Evolutionary conservation across 2,113 vertebrate genomes (phyloP).

Genomic region (Notarius lentiginosus): DNA sequence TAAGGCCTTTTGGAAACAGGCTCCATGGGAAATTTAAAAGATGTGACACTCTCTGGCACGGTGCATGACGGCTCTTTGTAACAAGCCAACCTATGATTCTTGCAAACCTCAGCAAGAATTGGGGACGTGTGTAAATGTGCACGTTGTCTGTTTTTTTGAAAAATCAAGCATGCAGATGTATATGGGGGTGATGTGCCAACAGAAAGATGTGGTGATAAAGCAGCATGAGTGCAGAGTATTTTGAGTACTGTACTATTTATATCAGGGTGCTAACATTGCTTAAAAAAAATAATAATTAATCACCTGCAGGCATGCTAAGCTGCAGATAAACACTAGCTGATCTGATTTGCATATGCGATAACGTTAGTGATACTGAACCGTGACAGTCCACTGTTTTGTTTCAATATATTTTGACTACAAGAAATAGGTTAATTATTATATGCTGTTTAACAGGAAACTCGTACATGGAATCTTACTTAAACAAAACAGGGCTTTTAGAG

Average conservation of each 20-base stretch:
- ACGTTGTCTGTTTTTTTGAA: not conserved
- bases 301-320: not conserved
- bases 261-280: not conserved
- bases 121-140: not conserved
- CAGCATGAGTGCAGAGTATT: not conserved
- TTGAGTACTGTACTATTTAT: not conserved
- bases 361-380: not conserved
- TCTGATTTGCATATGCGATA: not conserved
- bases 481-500: not conserved
- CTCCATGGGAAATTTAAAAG: slow-evolving; percentile 57
- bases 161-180: not conserved
- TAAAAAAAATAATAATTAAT: not conserved
- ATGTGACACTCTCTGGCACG: not conserved
- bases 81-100: slow-evolving; percentile 41
- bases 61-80: not conserved
- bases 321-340: slow-evolving; percentile 10
- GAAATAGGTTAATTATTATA: not conserved
- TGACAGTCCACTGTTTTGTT: not conserved
- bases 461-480: not conserved
- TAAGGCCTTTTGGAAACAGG: not conserved
- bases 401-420: not conserved
- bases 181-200: not conserved
- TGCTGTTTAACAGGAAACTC: not conserved
- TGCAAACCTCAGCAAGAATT: slow-evolving; percentile 20
- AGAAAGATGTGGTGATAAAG: too few relatives aligned